Evolutionary conservation across 2,888 invertebrate species (phyloP).

Genomic region (Pheosia tremula): DNA sequence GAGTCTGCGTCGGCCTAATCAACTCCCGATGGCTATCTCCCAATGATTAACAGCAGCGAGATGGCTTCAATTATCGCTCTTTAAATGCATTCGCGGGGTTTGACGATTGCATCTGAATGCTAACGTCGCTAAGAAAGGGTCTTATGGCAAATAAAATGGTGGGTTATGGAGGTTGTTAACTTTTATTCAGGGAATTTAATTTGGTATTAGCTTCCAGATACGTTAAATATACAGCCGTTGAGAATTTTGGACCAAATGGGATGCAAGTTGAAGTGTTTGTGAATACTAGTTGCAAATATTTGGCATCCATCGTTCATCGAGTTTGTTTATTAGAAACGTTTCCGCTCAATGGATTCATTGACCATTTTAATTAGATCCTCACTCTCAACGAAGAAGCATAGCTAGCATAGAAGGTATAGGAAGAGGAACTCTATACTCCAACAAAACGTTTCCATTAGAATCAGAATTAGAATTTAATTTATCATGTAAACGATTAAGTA

Average conservation of each 20-base stretch:
- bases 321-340: no score
- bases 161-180: not conserved
- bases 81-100: constrained; percentile 3
- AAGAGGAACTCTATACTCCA: no score
- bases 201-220: not conserved
- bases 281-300: no score
- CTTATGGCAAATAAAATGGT: constrained; percentile 1
- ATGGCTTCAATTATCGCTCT: constrained; percentile 11
- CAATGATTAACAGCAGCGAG: constrained; percentile 10
- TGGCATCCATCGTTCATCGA: no score
- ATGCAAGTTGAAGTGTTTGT: not conserved
- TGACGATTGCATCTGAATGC: not conserved
- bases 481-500: no score
- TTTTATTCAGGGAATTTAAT: not conserved
- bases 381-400: no score
- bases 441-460: no score
- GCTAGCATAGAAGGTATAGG: no score
- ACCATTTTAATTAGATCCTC: no score
- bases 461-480: no score
- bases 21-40: constrained; percentile 11
- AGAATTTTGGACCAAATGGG: not conserved
- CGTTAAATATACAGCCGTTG: not conserved
- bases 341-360: no score
- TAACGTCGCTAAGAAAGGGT: not conserved
- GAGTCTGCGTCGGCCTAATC: constrained; percentile 7